phyloP scores from a whole-genome alignment of 2,113 vertebrate species.

The Crocuta crocuta region DNA sequence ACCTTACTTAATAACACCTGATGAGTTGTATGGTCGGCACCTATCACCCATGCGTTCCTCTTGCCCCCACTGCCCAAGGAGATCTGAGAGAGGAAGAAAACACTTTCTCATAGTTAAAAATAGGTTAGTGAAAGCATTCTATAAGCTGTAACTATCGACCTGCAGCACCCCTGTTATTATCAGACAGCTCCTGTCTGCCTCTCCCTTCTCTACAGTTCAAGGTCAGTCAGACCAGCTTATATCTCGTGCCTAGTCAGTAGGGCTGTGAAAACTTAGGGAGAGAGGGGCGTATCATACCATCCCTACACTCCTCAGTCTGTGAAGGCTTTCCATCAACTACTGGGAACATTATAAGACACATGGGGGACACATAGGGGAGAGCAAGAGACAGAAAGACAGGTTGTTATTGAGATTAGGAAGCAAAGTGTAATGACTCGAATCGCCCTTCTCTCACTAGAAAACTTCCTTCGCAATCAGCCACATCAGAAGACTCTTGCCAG shows the following conservation, averaged over 20 bases:
- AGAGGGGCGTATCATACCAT: neutral
- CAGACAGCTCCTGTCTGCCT: neutral
- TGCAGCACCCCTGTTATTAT: neutral
- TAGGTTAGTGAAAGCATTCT: neutral
- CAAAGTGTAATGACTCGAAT: neutral
- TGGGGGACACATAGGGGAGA: neutral
- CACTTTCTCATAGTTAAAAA: neutral
- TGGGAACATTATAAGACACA: too few relatives aligned
- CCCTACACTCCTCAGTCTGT: neutral
- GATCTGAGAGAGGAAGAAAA: neutral
- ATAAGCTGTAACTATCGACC: neutral
- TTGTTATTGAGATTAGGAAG: neutral
- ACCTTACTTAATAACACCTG: neutral
- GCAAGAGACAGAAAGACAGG: too few relatives aligned
- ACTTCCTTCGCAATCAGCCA: neutral
- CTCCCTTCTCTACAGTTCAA: neutral
- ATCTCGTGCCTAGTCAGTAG: neutral
- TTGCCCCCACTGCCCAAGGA: neutral
- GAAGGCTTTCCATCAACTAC: neutral
- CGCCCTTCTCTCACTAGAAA: neutral
- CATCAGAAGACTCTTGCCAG: neutral
- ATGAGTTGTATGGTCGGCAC: accelerated
- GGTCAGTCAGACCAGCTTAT: neutral
- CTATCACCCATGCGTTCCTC: neutral
- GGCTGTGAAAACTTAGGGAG: neutral